Evolutionary conservation across 2,113 vertebrate genomes (phyloP), one percentile per base, ranked within the genome.

Genomic region (Nansenia antarctica): DNA sequence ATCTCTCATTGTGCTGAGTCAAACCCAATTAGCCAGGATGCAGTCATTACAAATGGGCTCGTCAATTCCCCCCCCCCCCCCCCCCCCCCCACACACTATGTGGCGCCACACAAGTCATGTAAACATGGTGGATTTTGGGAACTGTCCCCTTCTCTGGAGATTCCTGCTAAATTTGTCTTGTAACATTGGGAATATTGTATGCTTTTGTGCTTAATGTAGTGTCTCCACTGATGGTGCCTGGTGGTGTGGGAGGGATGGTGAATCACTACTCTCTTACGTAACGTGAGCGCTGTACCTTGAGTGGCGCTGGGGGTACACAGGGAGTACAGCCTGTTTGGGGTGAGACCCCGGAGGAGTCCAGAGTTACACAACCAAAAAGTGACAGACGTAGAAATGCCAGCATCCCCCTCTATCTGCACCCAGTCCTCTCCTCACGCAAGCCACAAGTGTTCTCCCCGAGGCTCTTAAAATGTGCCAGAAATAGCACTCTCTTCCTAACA

Each of bases 1-100:
- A 30, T 69, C 29, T 79, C 57, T 69, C 32, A 1, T 55, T 20
- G 15, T 77, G 59, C 58, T 78, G 76, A 81, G 66, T 82, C 74
- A 74, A 72, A 35, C 20, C 55, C 64, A 73, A 74, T 82, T 78
- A 74, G 69, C 31, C 49, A 61, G 47, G 63, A 60, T 62, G 39
- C 47, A 29, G 42, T 14, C 69, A 15, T 66, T 39, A 53, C 62
- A 67, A 37, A 65, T 34, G 55, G 76, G 69, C 42, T 26, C 39
- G 29, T 32, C 54, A 60, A 27, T 66, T 57, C 30, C 59, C 67
- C 37, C 18, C 53, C n/a, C n/a, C n/a, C n/a, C n/a, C n/a, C n/a
- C n/a, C n/a, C n/a, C n/a, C n/a, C n/a, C n/a, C n/a, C n/a, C 60
- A 42, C n/a, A 12, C 34, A 11, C 22, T 31, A 42, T 27, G 62